These are phyloP conservation scores for Cabera pusaria DNA, from an alignment of 2,888 invertebrate species.

Conservation along the genomic window DNA sequence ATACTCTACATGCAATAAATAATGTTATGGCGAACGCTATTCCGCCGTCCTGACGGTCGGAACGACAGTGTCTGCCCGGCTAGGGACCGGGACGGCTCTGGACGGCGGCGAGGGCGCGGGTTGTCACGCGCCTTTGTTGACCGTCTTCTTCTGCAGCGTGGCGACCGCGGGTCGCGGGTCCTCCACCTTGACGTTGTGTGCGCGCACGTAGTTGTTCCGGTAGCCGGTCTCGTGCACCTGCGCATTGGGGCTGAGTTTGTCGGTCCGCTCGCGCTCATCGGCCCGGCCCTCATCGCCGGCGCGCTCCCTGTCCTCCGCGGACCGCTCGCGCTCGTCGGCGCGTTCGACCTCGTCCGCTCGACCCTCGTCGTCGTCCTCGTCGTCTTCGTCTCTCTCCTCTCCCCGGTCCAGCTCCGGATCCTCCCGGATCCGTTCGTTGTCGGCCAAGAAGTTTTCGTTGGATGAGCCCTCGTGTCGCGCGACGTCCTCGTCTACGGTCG, in stretches of 20 bases:
- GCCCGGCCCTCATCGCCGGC: slow-evolving; percentile 32
- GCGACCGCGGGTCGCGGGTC: slow-evolving; percentile 45
- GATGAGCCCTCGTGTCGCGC: slow-evolving; percentile 53
- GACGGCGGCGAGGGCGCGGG: slow-evolving; percentile 15
- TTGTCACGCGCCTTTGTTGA: slow-evolving; percentile 34
- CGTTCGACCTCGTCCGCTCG: slow-evolving; percentile 40
- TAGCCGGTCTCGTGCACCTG: slow-evolving; percentile 36
- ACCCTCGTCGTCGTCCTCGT: slow-evolving; percentile 36
- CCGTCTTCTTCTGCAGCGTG: slow-evolving; percentile 35
- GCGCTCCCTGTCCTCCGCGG: slow-evolving; percentile 32
- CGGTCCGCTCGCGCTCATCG: slow-evolving; percentile 44
- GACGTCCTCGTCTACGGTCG: slow-evolving; percentile 60
- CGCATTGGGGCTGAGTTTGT: slow-evolving; percentile 35
- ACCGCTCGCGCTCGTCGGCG: slow-evolving; percentile 30
- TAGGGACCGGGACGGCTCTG: too few relatives aligned
- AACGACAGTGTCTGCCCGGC: too few relatives aligned
- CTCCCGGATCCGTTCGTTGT: slow-evolving; percentile 59
- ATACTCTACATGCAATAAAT: slow-evolving; percentile 59
- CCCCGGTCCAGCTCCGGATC: slow-evolving; percentile 45
- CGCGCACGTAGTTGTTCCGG: slow-evolving; percentile 51
- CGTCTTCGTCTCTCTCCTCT: slow-evolving; percentile 34
- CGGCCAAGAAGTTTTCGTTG: slow-evolving; percentile 53
- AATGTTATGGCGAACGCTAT: slow-evolving; percentile 64
- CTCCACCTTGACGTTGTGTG: slow-evolving; percentile 61
- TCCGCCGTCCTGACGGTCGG: too few relatives aligned